Percentiles rank a stretch among this genome's conserved stretches.
phyloP scores from a whole-genome alignment of 1,140 invertebrate genomes.

The Scaptomyza graminum region DNA sequence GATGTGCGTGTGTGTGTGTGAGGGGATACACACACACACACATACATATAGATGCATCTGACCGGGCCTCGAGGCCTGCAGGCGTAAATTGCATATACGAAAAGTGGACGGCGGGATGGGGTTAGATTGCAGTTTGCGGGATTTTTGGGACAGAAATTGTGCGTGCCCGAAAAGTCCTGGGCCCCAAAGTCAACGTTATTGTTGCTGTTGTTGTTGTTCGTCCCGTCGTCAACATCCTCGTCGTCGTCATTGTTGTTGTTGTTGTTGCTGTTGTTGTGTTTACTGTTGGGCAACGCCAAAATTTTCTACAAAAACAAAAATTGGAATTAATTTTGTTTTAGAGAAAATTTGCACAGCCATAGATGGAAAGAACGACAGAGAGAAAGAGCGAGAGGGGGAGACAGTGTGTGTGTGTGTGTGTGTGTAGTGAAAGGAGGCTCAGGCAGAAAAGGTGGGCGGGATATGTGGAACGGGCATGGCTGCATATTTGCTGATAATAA shows the following conservation, averaged over 20 bases:
- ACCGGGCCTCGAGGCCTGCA: slow-evolving; percentile 62
- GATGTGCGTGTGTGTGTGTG: slow-evolving; percentile 21
- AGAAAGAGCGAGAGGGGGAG: neutral
- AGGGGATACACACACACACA: slow-evolving; percentile 2
- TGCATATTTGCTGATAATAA: slow-evolving; percentile 83
- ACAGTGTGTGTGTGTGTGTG: neutral
- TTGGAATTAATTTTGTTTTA: slow-evolving; percentile 82
- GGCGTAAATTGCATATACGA: slow-evolving; percentile 77
- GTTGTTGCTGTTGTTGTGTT: slow-evolving; percentile 50
- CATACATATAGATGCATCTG: slow-evolving; percentile 28
- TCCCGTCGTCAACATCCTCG: neutral
- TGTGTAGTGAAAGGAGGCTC: slow-evolving; percentile 4
- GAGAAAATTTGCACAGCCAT: slow-evolving; percentile 69
- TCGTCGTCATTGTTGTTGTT: slow-evolving; percentile 49
- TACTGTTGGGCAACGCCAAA: slow-evolving; percentile 70
- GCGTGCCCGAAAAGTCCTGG: slow-evolving; percentile 41
- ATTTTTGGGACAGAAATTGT: slow-evolving; percentile 70
- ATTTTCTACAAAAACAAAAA: slow-evolving; percentile 82
- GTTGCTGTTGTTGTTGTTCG: slow-evolving; percentile 26
- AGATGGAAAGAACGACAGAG: too few species aligned
- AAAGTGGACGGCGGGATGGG: neutral
- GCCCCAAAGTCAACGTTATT: slow-evolving; percentile 32
- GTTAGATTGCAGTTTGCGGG: slow-evolving; percentile 28
- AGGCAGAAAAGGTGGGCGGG: neutral
- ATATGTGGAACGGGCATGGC: slow-evolving; percentile 31